Conservation (phyloP, 2,113 vertebrate genomes). For the Mesocricetus auratus region DNA sequence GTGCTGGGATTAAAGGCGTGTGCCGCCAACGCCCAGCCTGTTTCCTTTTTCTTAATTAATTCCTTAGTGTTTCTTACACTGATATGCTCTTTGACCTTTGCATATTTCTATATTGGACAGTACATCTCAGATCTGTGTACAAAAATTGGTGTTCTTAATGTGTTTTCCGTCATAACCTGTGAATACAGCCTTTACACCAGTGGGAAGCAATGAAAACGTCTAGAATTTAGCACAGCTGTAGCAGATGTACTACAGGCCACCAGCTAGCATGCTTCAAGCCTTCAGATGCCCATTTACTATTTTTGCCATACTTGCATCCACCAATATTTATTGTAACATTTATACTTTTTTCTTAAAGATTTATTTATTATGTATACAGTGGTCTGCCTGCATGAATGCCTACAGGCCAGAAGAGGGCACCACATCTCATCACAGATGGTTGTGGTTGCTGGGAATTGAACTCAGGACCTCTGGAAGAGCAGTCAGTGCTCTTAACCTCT, state of each 20-base stretch:
- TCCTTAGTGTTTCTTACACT: background rate
- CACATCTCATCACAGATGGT: too few species aligned
- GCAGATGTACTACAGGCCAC: background rate
- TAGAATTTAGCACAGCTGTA: background rate
- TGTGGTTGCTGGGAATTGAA: too few species aligned
- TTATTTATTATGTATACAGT: too few species aligned
- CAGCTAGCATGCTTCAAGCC: background rate
- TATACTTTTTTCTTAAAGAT: too few species aligned
- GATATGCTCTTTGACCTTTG: background rate
- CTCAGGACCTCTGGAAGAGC: too few species aligned
- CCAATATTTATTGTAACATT: background rate
- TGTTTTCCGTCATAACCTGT: background rate
- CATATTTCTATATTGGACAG: background rate
- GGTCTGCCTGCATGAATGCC: too few species aligned
- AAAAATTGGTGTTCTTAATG: background rate
- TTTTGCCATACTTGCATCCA: background rate
- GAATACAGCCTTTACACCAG: background rate
- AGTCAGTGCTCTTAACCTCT: too few species aligned
- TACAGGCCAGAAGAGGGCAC: too few species aligned
- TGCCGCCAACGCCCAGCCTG: too few species aligned
- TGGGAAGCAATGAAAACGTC: background rate
- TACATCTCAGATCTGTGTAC: background rate
- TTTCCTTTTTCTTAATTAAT: background rate
- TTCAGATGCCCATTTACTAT: background rate
- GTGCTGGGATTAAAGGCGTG: too few species aligned